A percentile compares a stretch with the other conserved stretches of the same genome.
phyloP scores from a whole-genome alignment of 2,888 invertebrate genomes.

The Pyralis farinalis region DNA sequence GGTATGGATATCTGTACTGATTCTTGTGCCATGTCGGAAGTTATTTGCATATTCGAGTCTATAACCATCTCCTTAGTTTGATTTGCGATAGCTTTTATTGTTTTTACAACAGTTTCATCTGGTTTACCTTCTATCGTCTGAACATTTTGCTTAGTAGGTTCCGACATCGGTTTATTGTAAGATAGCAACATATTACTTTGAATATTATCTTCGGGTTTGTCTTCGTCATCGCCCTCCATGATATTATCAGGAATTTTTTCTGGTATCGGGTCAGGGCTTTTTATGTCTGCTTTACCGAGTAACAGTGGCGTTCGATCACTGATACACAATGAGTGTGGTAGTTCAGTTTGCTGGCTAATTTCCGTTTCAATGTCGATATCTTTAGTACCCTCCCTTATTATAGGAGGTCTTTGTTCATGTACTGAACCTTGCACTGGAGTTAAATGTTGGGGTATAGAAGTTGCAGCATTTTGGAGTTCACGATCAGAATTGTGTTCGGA shows the following conservation, averaged over 20 bases:
- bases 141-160: conserved; percentile 35
- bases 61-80: conserved; percentile 80
- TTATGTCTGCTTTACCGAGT: conserved; percentile 70
- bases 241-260: conserved; percentile 77
- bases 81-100: conserved; percentile 78
- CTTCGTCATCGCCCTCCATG: conserved; percentile 71
- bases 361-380: conserved; percentile 74
- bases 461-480: conserved; percentile 35
- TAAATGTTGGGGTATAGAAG: conserved; percentile 37
- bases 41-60: conserved; percentile 78
- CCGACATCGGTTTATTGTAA: conserved; percentile 50
- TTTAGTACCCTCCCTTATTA: conserved; percentile 47
- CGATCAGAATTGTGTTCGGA: conserved; percentile 44
- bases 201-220: conserved; percentile 65
- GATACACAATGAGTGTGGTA: conserved; percentile 64
- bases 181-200: conserved; percentile 52
- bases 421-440: conserved; percentile 32
- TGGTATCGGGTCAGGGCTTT: conserved; percentile 72
- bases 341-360: conserved; percentile 73
- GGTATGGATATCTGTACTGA: conserved; percentile 85
- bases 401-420: conserved; percentile 39
- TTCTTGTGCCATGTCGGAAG: conserved; percentile 80
- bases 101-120: conserved; percentile 70
- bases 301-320: conserved; percentile 63
- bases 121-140: conserved; percentile 36